Percentiles rank a stretch among this genome's conserved stretches.
Evolutionary conservation across 1,140 invertebrate species (phyloP).

Genomic region (Achatina immaculata): DNA sequence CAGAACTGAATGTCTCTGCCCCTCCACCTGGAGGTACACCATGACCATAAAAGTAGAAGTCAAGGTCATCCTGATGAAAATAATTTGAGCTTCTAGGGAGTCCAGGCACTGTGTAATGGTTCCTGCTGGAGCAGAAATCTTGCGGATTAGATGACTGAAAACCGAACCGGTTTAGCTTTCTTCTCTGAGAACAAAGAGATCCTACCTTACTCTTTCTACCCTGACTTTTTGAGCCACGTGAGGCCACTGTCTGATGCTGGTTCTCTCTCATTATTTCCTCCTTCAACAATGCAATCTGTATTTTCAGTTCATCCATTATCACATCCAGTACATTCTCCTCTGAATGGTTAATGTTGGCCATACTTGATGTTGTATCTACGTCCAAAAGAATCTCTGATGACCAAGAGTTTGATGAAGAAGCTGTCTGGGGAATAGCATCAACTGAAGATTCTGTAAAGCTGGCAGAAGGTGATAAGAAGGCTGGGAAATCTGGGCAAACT

Average conservation of each 20-base stretch:
- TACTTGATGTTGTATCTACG: neutral
- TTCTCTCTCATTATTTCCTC: conserved; percentile 20
- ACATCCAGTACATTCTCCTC: conserved; percentile 20
- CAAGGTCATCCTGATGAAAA: neutral
- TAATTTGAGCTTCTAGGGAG: neutral
- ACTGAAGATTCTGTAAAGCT: too few species aligned
- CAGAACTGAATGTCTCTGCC: neutral
- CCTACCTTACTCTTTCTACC: neutral
- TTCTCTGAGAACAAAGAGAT: neutral
- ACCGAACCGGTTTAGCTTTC: neutral
- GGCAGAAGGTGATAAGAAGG: too few species aligned
- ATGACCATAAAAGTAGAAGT: neutral
- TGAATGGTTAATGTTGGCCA: neutral
- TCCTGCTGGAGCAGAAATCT: neutral
- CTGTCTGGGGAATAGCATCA: too few species aligned
- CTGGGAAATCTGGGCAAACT: too few species aligned
- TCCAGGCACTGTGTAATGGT: neutral
- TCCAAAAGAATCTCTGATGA: neutral
- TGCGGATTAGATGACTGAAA: neutral
- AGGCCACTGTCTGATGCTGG: neutral
- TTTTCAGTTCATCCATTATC: conserved; percentile 30
- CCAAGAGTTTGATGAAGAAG: too few species aligned
- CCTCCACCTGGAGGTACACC: neutral
- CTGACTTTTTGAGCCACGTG: neutral
- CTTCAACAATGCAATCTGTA: conserved; percentile 20